Evolutionary conservation across 2,113 vertebrate species (phyloP).

Genomic region (Shinisaurus crocodilurus): DNA sequence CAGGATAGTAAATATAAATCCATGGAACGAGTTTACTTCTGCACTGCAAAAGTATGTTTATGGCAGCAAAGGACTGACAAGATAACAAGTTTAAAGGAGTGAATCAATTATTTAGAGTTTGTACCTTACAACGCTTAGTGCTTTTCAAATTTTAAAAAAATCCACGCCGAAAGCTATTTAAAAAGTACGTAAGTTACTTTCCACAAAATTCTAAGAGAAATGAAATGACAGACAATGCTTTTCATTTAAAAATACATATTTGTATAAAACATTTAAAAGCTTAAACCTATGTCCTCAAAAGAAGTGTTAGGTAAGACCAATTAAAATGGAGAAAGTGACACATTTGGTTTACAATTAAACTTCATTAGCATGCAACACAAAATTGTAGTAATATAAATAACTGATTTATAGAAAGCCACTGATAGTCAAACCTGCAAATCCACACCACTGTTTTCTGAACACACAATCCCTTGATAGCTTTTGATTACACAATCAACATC

Average conservation of each 20-base stretch:
- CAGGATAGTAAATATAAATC: slow-evolving; percentile 2
- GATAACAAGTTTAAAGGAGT: background rate
- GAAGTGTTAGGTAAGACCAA: background rate
- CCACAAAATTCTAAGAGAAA: background rate
- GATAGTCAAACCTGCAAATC: background rate
- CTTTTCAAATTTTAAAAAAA: background rate
- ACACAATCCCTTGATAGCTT: background rate
- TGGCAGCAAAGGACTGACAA: background rate
- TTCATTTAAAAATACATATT: background rate
- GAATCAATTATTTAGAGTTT: background rate
- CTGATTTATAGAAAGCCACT: background rate
- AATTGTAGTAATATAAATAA: background rate
- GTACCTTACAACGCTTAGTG: background rate
- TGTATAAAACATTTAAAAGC: slow-evolving; percentile 1
- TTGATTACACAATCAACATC: background rate
- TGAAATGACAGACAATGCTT: background rate
- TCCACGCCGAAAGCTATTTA: background rate
- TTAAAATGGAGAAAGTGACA: background rate
- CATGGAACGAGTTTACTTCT: background rate
- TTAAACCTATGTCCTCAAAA: background rate
- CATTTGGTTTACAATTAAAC: background rate
- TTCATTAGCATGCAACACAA: background rate
- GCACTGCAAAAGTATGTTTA: background rate
- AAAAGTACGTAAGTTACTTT: background rate
- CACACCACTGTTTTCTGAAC: background rate